These are phyloP conservation scores for Penelope pileata DNA, from an alignment of 2,113 vertebrate genomes.

Conservation along the genomic window DNA sequence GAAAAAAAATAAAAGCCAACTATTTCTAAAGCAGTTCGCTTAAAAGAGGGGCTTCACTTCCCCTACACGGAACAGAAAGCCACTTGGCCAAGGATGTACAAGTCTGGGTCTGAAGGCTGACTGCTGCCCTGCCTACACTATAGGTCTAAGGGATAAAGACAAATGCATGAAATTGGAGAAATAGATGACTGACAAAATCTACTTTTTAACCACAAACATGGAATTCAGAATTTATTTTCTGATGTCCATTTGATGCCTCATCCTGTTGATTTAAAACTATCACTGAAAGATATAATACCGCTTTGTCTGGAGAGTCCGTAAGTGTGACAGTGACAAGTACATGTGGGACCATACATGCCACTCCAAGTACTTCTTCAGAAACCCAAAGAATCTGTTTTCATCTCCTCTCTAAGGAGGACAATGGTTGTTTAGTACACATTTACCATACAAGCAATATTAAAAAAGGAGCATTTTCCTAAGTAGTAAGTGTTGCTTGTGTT, in stretches of 20 bases:
- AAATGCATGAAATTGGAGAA: not conserved
- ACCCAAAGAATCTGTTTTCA: not conserved
- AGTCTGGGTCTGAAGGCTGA: not conserved
- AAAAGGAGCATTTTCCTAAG: not conserved
- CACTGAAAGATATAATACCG: not conserved
- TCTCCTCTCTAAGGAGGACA: not conserved
- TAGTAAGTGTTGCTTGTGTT: no score
- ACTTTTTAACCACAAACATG: not conserved
- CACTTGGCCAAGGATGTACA: not conserved
- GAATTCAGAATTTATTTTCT: not conserved
- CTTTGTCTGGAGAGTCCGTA: not conserved
- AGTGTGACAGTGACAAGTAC: no score
- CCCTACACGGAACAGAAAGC: accelerated
- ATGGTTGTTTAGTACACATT: not conserved
- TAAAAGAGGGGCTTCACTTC: not conserved
- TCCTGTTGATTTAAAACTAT: not conserved
- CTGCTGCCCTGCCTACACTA: not conserved
- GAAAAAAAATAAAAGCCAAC: not conserved
- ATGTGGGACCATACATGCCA: not conserved
- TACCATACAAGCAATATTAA: not conserved
- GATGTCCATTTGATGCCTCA: not conserved
- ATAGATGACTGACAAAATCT: not conserved
- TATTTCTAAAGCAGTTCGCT: not conserved
- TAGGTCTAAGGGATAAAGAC: not conserved
- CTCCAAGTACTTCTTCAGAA: not conserved